Conservation (phyloP, 1,140 invertebrate species). For the Sarcophaga bullata region DNA sequence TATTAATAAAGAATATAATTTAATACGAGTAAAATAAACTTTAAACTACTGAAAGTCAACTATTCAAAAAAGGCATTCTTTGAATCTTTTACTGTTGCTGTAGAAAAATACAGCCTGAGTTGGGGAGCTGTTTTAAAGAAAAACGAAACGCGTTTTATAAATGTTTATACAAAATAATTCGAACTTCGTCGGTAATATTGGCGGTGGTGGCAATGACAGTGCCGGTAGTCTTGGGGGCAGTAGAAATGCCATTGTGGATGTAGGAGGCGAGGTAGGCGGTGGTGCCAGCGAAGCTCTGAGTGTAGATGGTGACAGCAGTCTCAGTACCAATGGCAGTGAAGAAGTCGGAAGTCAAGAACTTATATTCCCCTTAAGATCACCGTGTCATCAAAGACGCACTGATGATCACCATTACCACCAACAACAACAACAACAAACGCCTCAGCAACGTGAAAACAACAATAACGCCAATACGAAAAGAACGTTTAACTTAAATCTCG, state of each 20-base stretch:
- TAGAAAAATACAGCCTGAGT: no score
- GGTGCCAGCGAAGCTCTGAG: constrained; percentile 29
- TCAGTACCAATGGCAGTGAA: constrained; percentile 40
- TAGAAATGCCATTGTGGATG: background rate
- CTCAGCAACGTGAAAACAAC: constrained; percentile 18
- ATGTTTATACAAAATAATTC: constrained; percentile 44
- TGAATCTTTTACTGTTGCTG: no score
- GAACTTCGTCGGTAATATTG: constrained; percentile 42
- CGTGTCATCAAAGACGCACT: constrained; percentile 6
- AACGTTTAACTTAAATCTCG: constrained; percentile 30
- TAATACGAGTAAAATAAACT: no score
- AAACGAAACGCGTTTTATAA: constrained; percentile 28
- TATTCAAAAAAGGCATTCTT: no score
- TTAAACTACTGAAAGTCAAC: no score
- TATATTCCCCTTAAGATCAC: constrained; percentile 24
- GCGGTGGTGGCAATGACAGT: constrained; percentile 3
- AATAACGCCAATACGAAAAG: constrained; percentile 37
- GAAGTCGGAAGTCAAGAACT: constrained; percentile 46
- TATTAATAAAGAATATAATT: no score
- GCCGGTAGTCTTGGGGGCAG: background rate
- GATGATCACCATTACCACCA: background rate
- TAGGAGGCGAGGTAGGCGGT: constrained; percentile 39
- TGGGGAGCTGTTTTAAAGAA: no score
- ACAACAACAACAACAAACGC: background rate
- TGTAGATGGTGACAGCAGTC: constrained; percentile 31